Conservation (phyloP, 1,140 invertebrate species). For the Ectropis grisescens region DNA sequence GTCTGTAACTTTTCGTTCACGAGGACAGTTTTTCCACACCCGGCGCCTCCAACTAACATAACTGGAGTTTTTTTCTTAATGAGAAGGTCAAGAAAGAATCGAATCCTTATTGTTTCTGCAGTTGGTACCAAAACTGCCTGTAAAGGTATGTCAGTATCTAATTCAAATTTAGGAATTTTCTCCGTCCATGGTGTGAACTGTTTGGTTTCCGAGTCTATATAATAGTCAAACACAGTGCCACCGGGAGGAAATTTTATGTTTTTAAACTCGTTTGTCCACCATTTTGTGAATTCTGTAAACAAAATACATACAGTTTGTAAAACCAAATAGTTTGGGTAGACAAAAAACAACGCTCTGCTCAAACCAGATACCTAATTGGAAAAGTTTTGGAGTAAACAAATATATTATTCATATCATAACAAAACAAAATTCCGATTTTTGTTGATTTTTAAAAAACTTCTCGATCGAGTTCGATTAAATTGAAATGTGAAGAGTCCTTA, state of each 20-base stretch:
- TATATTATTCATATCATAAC: too few species aligned
- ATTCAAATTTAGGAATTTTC: conserved; percentile 88
- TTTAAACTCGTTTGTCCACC: conserved; percentile 98
- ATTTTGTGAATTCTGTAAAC: conserved; percentile 91
- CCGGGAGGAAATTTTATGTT: conserved; percentile 91
- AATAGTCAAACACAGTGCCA: conserved; percentile 97
- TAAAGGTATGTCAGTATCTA: conserved; percentile 92
- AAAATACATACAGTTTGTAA: conserved; percentile 2
- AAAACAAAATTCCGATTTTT: too few species aligned
- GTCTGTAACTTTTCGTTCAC: conserved; percentile 87
- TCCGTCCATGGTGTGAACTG: conserved; percentile 92
- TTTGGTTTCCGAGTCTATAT: conserved; percentile 90
- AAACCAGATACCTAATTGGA: too few species aligned
- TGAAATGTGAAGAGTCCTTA: too few species aligned
- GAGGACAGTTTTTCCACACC: conserved; percentile 91
- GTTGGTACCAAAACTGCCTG: conserved; percentile 96
- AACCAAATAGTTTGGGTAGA: conserved; percentile 1
- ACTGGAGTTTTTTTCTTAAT: conserved; percentile 91
- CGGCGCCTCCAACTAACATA: conserved; percentile 94
- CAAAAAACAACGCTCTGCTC: too few species aligned
- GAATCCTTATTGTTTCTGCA: conserved; percentile 90
- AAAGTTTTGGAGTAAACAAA: too few species aligned
- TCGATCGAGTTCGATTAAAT: too few species aligned
- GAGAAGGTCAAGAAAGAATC: conserved; percentile 91
- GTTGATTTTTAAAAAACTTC: too few species aligned